Evolutionary conservation across 1,140 invertebrate genomes (phyloP).

Genomic region (Littorina saxatilis): DNA sequence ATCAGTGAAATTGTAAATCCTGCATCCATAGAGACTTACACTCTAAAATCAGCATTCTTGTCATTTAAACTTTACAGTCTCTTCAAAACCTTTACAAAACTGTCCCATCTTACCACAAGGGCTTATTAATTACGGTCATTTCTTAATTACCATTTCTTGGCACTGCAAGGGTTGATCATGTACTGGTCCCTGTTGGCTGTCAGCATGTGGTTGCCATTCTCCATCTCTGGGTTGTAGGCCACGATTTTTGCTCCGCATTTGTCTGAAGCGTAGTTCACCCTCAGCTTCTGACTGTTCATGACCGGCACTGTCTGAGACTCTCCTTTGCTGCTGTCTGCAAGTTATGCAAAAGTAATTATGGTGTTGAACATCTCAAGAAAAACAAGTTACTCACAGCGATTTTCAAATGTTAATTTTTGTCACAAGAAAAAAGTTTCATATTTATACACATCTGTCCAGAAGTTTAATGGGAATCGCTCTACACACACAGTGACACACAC

Average conservation of each 20-base stretch:
- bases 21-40: too few relatives aligned
- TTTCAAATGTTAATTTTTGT: neutral
- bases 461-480: too few relatives aligned
- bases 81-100: too few relatives aligned
- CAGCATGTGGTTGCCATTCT: constrained; percentile 87
- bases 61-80: too few relatives aligned
- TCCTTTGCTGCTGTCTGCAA: neutral
- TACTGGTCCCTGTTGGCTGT: constrained; percentile 96
- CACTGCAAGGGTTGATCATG: constrained; percentile 94
- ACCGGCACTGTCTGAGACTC: neutral
- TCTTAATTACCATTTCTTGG: constrained; percentile 79
- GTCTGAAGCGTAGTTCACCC: constrained; percentile 83
- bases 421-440: neutral
- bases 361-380: neutral
- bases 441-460: too few relatives aligned
- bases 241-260: constrained; percentile 99
- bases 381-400: neutral
- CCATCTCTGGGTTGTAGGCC: constrained; percentile 92
- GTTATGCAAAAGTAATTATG: neutral
- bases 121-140: too few relatives aligned
- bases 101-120: too few relatives aligned
- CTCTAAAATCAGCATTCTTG: too few relatives aligned
- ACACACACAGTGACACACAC: too few relatives aligned
- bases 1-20: too few relatives aligned
- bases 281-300: constrained; percentile 77